These are phyloP conservation scores for Clamator glandarius DNA, from an alignment of 2,797 vertebrate genomes.

Conservation along the genomic window DNA sequence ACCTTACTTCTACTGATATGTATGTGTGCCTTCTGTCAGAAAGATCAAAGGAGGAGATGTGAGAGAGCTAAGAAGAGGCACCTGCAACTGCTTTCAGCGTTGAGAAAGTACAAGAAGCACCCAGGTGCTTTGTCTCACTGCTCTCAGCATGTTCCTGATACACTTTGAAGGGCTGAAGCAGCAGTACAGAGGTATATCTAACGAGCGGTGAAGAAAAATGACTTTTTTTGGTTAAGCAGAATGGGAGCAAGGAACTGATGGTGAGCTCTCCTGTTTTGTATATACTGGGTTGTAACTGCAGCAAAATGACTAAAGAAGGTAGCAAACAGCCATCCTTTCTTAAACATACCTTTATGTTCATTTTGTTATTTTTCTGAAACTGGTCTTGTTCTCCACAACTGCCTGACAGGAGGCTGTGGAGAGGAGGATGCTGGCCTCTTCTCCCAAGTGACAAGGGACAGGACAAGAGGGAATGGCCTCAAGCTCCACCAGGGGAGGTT, in stretches of 20 bases:
- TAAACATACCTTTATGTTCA: accelerated
- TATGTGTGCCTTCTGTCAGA: accelerated
- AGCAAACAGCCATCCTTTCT: background rate
- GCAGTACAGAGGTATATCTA: background rate
- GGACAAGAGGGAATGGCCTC: too few relatives aligned
- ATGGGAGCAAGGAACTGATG: background rate
- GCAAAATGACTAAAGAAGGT: background rate
- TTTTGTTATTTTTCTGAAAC: background rate
- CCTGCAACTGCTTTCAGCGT: accelerated
- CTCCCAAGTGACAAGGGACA: too few relatives aligned
- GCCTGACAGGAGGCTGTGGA: too few relatives aligned
- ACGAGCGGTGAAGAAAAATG: background rate
- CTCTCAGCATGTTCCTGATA: accelerated
- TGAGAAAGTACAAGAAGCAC: background rate
- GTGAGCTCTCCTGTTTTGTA: background rate
- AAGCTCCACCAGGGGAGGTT: too few relatives aligned
- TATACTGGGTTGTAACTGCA: background rate
- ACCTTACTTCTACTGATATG: accelerated
- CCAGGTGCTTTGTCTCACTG: accelerated
- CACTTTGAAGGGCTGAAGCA: background rate
- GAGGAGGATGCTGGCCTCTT: too few relatives aligned
- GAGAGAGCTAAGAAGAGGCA: accelerated
- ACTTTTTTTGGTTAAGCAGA: background rate
- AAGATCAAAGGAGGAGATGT: accelerated
- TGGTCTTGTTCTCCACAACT: background rate